Base-by-base conservation (phyloP, 2,113 vertebrate species). In the Vidua macroura region DNA sequence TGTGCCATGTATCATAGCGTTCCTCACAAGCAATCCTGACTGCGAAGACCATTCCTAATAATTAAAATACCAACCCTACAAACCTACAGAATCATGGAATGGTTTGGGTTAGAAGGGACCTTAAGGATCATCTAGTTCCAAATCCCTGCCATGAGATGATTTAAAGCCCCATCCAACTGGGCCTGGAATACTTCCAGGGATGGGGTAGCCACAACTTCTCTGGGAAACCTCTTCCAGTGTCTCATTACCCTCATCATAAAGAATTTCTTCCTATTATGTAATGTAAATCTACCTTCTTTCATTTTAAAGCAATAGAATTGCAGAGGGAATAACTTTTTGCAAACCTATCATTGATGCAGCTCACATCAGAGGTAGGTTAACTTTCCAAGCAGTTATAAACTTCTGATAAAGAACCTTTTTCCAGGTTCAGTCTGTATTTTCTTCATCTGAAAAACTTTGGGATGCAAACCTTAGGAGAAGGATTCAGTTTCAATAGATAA, bases 1-100 rank as follows among this genome's bases (percentile, higher is more conserved):
- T 0, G 0, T 41, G 18, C 25, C 35, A 21, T 2, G 1, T 31
- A 55, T 11, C 10, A 6, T 13, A 70, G 22, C 3, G 3, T 33
- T 83, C 51, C 46, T 49, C 3, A 12, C 25, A 74, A 46, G 52
- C 60, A 75, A 44, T 27, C 59, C 55, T 77, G 43, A 63, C 55
- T 4, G 6, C 59, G 33, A 90, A 83, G 27, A 48, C 15, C 22
- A 37, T 35, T 75, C 25, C 20, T 19, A 86, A 44, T 16, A 83
- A 91, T 25, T 52, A 80, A 60, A 93, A 73, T 37, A 64, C 23
- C 58, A 83, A 66, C 7, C 22, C 39, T 69, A 55, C 46, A 33
- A 56, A 74, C 7, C 14, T 53, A 12, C 3, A 60, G 41, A 73
- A 18, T 11, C 44, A 58, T 14, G 20, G 37, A 74, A 46, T 15